These are phyloP conservation scores for Eulemur albifrons DNA, from an alignment of 2,797 vertebrate species.

Conservation along the genomic window DNA sequence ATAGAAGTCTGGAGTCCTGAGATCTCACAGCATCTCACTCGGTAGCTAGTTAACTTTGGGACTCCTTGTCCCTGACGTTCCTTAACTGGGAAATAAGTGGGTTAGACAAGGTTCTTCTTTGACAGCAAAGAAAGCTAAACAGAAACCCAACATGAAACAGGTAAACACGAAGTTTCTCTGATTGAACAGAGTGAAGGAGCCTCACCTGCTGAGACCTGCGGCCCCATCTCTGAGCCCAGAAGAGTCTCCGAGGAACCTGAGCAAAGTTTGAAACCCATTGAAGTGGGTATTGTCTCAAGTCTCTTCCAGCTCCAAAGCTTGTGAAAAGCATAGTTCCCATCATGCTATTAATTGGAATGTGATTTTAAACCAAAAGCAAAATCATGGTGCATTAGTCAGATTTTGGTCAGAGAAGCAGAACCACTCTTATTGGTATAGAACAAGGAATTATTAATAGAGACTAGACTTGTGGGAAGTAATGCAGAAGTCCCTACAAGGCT, in stretches of 20 bases:
- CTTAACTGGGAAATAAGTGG: background rate
- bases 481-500: background rate
- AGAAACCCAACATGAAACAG: background rate
- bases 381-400: background rate
- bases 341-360: background rate
- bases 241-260: background rate
- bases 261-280: background rate
- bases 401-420: background rate
- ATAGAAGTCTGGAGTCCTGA: background rate
- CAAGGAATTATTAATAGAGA: background rate
- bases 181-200: background rate
- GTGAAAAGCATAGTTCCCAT: background rate
- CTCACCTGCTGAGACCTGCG: background rate
- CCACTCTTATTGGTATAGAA: background rate
- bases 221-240: background rate
- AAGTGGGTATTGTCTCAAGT: background rate
- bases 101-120: background rate
- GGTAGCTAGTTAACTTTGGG: background rate
- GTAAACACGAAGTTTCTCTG: background rate
- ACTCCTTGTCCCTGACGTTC: background rate
- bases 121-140: background rate
- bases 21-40: background rate
- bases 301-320: background rate
- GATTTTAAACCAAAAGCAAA: background rate
- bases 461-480: background rate